Percentiles rank a stretch among this genome's conserved stretches.
phyloP scores from a whole-genome alignment of 2,113 vertebrate species.

The Cyrtonyx montezumae region DNA sequence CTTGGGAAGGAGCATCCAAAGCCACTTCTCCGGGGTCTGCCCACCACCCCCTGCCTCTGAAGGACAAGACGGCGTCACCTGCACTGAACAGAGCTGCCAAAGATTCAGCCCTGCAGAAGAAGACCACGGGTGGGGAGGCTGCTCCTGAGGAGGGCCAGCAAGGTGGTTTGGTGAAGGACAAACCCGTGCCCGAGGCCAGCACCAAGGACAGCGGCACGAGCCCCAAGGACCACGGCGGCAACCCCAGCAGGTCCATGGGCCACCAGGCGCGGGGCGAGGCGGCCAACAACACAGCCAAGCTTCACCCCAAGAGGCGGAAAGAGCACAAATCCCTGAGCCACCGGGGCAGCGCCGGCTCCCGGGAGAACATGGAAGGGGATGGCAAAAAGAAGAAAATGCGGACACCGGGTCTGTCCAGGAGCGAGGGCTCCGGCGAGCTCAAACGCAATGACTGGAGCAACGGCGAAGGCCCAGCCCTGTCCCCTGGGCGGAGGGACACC shows the following conservation, averaged over 20 bases:
- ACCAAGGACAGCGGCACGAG: slow-evolving; percentile 46
- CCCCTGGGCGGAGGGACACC: slow-evolving; percentile 83
- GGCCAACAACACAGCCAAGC: slow-evolving; percentile 26
- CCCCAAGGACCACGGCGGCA: not conserved
- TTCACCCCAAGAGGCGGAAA: slow-evolving; percentile 83
- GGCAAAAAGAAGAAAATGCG: slow-evolving; percentile 85
- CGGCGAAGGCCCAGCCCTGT: slow-evolving; percentile 75
- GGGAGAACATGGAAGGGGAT: slow-evolving; percentile 83
- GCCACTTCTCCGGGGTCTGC: not conserved
- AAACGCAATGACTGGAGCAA: slow-evolving; percentile 78
- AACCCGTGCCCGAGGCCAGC: slow-evolving; percentile 60
- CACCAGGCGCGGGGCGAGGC: slow-evolving; percentile 71
- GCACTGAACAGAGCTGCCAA: not conserved
- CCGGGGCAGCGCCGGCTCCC: slow-evolving; percentile 77
- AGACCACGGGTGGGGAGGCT: not conserved
- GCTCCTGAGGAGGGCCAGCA: slow-evolving; percentile 32
- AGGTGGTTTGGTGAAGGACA: slow-evolving; percentile 57
- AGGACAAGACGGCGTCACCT: not conserved
- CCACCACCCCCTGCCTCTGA: not conserved
- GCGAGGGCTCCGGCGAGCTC: slow-evolving; percentile 59
- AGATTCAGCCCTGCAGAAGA: not conserved
- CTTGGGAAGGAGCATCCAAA: slow-evolving; percentile 28
- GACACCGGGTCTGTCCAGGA: slow-evolving; percentile 53
- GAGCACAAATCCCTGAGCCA: slow-evolving; percentile 77
- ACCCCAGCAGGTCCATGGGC: slow-evolving; percentile 53